These are phyloP conservation scores for Halcyon leucocephala DNA, from an alignment of 2,797 vertebrate genomes.

Conservation along the genomic window DNA sequence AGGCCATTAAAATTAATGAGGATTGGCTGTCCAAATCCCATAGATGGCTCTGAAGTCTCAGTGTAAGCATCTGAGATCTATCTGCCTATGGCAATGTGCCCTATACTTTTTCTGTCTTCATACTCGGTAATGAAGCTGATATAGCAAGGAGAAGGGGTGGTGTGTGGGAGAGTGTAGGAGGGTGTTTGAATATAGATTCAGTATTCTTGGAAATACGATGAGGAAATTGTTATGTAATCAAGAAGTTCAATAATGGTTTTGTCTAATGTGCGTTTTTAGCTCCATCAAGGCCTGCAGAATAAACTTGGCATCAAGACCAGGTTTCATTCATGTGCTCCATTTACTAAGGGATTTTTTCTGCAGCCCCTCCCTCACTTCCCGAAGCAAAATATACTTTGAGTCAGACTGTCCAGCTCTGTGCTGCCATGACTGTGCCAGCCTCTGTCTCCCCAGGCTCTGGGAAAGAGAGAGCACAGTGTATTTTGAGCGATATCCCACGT, in stretches of 20 bases:
- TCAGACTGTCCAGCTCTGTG: conserved; percentile 26
- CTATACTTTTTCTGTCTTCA: conserved; percentile 56
- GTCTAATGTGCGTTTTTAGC: conserved; percentile 64
- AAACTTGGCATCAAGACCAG: conserved; percentile 19
- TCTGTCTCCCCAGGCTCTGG: not conserved
- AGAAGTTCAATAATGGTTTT: conserved; percentile 64
- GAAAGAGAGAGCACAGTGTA: not conserved
- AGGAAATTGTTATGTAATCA: conserved; percentile 72
- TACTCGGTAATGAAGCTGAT: conserved; percentile 53
- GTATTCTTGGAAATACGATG: conserved; percentile 72
- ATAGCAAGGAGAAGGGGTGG: conserved; percentile 63
- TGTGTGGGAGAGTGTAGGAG: conserved; percentile 64
- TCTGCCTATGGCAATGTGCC: conserved; percentile 44
- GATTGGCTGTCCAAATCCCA: conserved; percentile 26
- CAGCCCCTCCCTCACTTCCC: not conserved
- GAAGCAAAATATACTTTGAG: not conserved
- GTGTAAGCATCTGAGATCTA: conserved; percentile 41
- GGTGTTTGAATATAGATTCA: conserved; percentile 68
- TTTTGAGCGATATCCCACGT: not conserved
- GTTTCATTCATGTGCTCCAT: conserved; percentile 52
- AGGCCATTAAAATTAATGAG: conserved; percentile 4
- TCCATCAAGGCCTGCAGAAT: conserved; percentile 35
- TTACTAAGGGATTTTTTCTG: conserved; percentile 13
- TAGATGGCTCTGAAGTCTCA: conserved; percentile 62
- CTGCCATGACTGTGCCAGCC: not conserved